Evolutionary conservation across 2,888 invertebrate species (phyloP), one percentile per base, ranked within the genome.

Genomic region (Microplitis deprimator): DNA sequence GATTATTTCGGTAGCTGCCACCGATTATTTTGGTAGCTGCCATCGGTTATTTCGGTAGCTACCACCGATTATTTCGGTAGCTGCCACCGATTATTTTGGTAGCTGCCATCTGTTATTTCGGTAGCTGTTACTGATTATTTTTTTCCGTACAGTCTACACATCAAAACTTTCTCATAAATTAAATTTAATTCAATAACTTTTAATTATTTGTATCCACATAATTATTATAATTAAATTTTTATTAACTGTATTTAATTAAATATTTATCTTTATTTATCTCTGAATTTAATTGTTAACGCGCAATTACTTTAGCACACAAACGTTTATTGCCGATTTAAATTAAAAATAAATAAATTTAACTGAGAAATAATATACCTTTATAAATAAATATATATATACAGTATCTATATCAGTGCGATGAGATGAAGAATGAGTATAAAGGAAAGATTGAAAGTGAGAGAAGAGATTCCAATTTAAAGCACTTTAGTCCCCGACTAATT

Each of bases 401-500:
- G 2, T 29, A 29, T 29, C 60, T 61, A 10, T 20, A 72, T 62
- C 61, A 59, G 41, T 10, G 65, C 17, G 17, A 70, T 50, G 50
- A 50, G 38, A 65, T 65, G 20, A 65, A 65, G 13, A 65, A 65
- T 38, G 20, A 29, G 50, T 50, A 65, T 6, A 65, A 65, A 29
- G 8, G 13, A 29, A 65, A 29, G 13, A 65, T 65, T 38, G 65
- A 61, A 7, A 16, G 39, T 39, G 29, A 71, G 13, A 62, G 38
- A 61, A 13, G 20, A n/a, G 17, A 71, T 61, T 71, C 17, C 39
- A 39, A 71, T 71, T 16, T 61, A 16, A 38, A 62, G 61, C 39
- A 61, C 61, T 71, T 71, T 62, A 39, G 38, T 29, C 65, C 65
- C 29, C 65, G 71, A 71, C 61, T 71, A 71, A 71, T 71, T 71